Evolutionary conservation across 2,113 vertebrate genomes (phyloP).

Genomic region (Vombatus ursinus): DNA sequence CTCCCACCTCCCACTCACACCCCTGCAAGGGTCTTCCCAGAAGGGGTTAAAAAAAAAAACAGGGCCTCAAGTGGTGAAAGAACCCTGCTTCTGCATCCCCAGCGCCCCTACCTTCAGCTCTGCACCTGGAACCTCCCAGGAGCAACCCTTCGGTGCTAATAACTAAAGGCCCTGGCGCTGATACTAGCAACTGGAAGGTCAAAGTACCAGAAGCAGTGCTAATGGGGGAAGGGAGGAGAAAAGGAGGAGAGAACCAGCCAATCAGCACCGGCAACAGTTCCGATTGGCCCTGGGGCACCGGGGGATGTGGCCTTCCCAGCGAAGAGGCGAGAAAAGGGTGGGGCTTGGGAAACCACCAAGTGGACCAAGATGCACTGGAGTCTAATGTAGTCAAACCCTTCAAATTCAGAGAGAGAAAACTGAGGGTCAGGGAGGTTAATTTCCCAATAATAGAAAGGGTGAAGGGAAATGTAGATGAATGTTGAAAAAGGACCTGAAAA

Average conservation of each 20-base stretch:
- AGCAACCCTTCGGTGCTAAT: neutral
- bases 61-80: neutral
- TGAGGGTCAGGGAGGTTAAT: neutral
- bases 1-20: too few relatives aligned
- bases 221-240: too few relatives aligned
- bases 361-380: neutral
- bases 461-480: neutral
- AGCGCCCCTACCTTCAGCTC: neutral
- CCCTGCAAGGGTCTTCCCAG: neutral
- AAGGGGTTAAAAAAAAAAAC: too few relatives aligned
- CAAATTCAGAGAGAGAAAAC: neutral
- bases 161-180: too few relatives aligned
- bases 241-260: neutral
- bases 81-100: neutral
- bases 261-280: neutral
- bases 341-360: too few relatives aligned
- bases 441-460: neutral
- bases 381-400: too few relatives aligned
- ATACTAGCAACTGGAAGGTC: too few relatives aligned
- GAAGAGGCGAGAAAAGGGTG: neutral
- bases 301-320: neutral
- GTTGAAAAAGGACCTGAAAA: neutral
- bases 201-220: too few relatives aligned
- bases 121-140: neutral
- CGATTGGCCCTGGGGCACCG: neutral